Evolutionary conservation across 2,113 vertebrate species (phyloP), one percentile per base, ranked within the genome.

Genomic region (Bufo gargarizans): DNA sequence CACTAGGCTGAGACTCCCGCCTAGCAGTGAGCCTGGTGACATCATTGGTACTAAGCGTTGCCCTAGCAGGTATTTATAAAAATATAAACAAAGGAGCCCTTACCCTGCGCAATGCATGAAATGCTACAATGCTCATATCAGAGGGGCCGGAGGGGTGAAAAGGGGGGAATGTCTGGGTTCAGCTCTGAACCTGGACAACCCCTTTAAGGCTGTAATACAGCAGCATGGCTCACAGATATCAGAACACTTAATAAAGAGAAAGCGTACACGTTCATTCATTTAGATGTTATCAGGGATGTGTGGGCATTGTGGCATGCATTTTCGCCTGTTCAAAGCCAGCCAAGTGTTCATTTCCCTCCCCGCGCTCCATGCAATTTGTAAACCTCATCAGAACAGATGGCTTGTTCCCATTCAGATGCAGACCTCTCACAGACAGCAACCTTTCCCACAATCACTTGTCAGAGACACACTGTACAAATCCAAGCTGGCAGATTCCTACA

Each of bases 351-450:
- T 17, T 58, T 50, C n/a, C 77, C 74, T 86, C 47, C 84, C 56
- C 10, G 47, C 56, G 33, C 50, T 22, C 47, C 76, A 22, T 78
- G 47, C 72, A 86, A 86, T 61, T 78, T 78, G 56, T 77, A 67
- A 47, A 78, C 67, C 58, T 79, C 76, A 45, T 79, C 47, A 50
- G 59, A 86, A 86, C 76, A 79, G 85, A 86, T 79, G 76, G 85
- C 72, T 86, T 22, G 43, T 86, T 77, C 56, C 84, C 72, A 86
- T 69, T 78, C 59, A 86, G 1, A 63, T 49, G 74, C 19, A 59
- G 84, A 17, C 6, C 47, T 63, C 33, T 72, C 13, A 45, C 14
- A 78, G 19, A 78, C 45, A 45, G 16, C 55, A 85, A 72, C 49
- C 69, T 11, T 47, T 43, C 22, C 67, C 16, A 71, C 50, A 74